A percentile compares a stretch with the other conserved stretches of the same genome.
Conservation (phyloP, 2,888 invertebrate genomes). For the Heliconius charithonia region DNA sequence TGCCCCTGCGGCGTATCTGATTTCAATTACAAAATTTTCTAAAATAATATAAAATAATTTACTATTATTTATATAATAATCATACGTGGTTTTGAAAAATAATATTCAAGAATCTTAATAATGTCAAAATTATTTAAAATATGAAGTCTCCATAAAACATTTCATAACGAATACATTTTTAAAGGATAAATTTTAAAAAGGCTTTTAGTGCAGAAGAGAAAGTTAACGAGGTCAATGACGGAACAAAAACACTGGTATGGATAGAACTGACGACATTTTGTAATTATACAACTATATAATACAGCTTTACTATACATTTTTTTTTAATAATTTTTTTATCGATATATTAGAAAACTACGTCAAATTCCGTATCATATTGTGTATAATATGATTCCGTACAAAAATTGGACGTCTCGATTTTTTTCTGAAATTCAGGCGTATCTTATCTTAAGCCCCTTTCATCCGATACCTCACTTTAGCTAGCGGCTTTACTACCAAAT, state of each 20-base stretch:
- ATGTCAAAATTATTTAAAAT: neutral
- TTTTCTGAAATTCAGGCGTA: too few relatives aligned
- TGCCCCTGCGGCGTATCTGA: too few relatives aligned
- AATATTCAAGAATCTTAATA: neutral
- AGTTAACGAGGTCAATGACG: constrained; percentile 42
- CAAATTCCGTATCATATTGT: neutral
- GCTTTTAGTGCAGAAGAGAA: constrained; percentile 43
- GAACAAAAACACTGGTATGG: constrained; percentile 16
- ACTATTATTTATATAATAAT: neutral
- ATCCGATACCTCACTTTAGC: too few relatives aligned
- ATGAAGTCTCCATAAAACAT: neutral
- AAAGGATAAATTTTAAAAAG: constrained; percentile 28
- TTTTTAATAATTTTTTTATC: neutral
- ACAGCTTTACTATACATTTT: too few relatives aligned
- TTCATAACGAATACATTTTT: constrained; percentile 4
- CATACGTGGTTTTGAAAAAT: neutral
- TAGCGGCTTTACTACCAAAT: too few relatives aligned
- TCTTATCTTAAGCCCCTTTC: too few relatives aligned
- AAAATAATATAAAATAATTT: too few relatives aligned
- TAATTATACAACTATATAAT: constrained; percentile 29
- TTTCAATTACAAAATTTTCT: too few relatives aligned
- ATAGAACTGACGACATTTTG: constrained; percentile 28
- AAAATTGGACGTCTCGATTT: too few relatives aligned
- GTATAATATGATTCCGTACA: too few relatives aligned
- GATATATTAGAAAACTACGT: neutral